phyloP scores from a whole-genome alignment of 2,797 vertebrate genomes.

The Ptychobarbus kaznakovi region DNA sequence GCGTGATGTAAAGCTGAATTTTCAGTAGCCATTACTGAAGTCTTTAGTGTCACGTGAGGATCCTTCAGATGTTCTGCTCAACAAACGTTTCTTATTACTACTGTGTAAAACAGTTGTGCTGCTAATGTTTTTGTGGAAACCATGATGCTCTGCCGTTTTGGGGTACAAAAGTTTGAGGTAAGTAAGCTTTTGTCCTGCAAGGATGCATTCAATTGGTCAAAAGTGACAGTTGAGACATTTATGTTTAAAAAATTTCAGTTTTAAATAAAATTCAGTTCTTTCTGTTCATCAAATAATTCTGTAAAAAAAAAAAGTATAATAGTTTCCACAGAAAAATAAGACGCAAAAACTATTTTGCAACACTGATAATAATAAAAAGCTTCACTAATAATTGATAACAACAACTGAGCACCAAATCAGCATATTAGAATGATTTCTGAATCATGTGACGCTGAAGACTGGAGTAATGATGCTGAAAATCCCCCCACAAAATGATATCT shows the following conservation, averaged over 20 bases:
- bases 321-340: neutral
- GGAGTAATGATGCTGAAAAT: neutral
- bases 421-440: neutral
- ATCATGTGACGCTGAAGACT: neutral
- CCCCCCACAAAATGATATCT: neutral
- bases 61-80: too few species aligned
- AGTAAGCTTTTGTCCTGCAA: neutral
- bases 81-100: neutral
- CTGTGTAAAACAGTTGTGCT: too few species aligned
- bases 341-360: neutral
- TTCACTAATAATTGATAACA: neutral
- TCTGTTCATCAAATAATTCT: neutral
- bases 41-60: neutral
- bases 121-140: too few species aligned
- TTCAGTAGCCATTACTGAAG: neutral
- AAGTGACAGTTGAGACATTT: neutral
- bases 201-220: neutral
- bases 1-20: neutral
- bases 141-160: too few species aligned
- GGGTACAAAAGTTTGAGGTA: too few species aligned
- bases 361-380: neutral
- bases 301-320: neutral
- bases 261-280: neutral
- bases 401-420: neutral
- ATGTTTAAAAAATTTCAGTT: neutral